Percentiles rank a stretch among this genome's conserved stretches.
Conservation (phyloP, 2,888 invertebrate genomes). For the Entomobrya multifasciata region DNA sequence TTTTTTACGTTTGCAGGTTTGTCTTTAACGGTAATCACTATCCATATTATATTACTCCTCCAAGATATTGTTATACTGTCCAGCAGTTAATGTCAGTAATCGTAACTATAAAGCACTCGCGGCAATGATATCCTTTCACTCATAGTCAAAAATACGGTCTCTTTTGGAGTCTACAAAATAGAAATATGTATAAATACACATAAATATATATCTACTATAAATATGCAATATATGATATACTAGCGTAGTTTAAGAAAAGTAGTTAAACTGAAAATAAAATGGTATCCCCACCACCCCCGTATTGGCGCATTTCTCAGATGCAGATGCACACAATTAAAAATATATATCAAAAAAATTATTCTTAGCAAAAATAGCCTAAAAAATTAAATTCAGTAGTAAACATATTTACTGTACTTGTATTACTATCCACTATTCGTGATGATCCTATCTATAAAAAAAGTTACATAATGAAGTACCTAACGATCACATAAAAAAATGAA, state of each 20-base stretch:
- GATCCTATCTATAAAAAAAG: conserved; percentile 35
- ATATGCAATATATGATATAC: too few species aligned
- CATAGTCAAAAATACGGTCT: conserved; percentile 64
- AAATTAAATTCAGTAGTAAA: too few species aligned
- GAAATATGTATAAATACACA: not conserved
- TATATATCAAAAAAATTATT: conserved; percentile 8
- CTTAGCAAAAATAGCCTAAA: too few species aligned
- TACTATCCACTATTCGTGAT: not conserved
- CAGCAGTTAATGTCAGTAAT: conserved; percentile 27
- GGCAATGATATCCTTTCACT: conserved; percentile 38
- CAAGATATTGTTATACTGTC: too few species aligned
- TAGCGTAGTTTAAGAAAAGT: too few species aligned
- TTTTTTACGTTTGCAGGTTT: conserved; percentile 57
- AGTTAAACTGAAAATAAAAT: conserved; percentile 4
- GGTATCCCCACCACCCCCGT: not conserved
- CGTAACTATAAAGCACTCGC: too few species aligned
- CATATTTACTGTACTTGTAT: not conserved
- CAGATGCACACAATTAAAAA: not conserved
- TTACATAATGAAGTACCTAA: conserved; percentile 63
- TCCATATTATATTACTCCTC: too few species aligned
- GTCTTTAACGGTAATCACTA: too few species aligned
- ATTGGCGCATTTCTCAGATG: not conserved
- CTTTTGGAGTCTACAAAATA: conserved; percentile 19
- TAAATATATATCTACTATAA: not conserved
- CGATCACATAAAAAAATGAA: conserved; percentile 67